These are phyloP conservation scores for Chionoecetes opilio DNA, from an alignment of 1,140 invertebrate genomes.

Conservation along the genomic window DNA sequence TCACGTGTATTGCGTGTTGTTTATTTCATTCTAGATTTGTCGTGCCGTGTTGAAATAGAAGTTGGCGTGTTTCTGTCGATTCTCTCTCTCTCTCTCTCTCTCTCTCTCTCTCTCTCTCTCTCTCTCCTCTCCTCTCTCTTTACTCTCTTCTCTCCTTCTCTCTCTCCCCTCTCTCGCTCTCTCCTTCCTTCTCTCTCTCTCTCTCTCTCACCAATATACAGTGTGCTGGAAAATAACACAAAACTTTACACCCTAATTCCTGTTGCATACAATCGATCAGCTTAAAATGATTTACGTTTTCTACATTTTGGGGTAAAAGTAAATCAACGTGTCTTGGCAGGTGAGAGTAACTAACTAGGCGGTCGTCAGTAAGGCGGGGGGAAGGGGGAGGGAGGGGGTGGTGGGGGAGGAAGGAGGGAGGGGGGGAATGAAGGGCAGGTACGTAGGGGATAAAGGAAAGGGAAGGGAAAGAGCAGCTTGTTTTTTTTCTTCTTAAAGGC, in stretches of 20 bases:
- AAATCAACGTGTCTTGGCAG: slow-evolving; percentile 5
- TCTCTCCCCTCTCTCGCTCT: background rate
- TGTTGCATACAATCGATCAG: background rate
- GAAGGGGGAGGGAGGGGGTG: background rate
- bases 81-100: background rate
- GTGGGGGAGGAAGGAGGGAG: background rate
- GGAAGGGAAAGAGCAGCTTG: too few species aligned
- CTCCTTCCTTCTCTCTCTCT: too few species aligned
- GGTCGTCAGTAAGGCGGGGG: too few species aligned
- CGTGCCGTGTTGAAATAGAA: too few species aligned
- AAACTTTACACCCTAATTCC: background rate
- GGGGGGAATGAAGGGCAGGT: too few species aligned
- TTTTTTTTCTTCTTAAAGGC: too few species aligned
- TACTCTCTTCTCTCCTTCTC: background rate
- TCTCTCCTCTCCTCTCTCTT: background rate
- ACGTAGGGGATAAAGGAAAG: too few species aligned
- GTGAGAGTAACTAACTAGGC: background rate
- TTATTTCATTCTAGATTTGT: too few species aligned
- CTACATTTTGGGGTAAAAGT: slow-evolving; percentile 5
- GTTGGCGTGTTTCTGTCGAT: too few species aligned
- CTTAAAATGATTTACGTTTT: background rate
- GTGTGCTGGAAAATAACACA: too few species aligned
- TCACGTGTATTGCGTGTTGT: too few species aligned
- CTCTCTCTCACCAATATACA: too few species aligned
- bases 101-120: slow-evolving; percentile 27